phyloP scores from a whole-genome alignment of 2,888 invertebrate genomes.

The Tanytarsus gracilentus region DNA sequence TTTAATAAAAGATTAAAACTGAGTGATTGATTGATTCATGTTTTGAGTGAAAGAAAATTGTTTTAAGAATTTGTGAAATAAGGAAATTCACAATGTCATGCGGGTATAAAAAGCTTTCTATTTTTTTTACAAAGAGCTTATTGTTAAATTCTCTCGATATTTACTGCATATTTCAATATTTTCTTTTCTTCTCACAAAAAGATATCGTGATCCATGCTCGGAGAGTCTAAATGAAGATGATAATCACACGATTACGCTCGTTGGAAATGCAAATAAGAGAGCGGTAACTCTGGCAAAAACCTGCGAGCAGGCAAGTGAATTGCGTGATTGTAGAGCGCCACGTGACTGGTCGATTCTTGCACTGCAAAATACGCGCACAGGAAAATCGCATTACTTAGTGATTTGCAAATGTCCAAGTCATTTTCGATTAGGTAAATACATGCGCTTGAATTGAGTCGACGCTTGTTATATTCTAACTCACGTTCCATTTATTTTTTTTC shows the following conservation, averaged over 20 bases:
- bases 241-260: constrained; percentile 82
- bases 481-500: no score
- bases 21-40: no score
- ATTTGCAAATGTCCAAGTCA: constrained; percentile 83
- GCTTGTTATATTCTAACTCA: no score
- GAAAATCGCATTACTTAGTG: constrained; percentile 87
- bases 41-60: no score
- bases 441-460: neutral
- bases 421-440: constrained; percentile 65
- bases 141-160: neutral
- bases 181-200: constrained; percentile 31
- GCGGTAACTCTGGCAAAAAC: constrained; percentile 87
- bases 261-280: constrained; percentile 76
- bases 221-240: constrained; percentile 84
- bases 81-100: no score
- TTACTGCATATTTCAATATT: neutral
- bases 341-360: constrained; percentile 87
- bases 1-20: no score
- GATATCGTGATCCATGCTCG: constrained; percentile 81
- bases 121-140: no score
- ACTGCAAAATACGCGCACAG: constrained; percentile 82
- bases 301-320: constrained; percentile 84
- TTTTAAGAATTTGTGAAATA: no score
- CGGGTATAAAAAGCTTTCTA: no score
- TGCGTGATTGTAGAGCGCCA: constrained; percentile 79